phyloP scores from a whole-genome alignment of 2,797 vertebrate species.

The Botia kubotai region DNA sequence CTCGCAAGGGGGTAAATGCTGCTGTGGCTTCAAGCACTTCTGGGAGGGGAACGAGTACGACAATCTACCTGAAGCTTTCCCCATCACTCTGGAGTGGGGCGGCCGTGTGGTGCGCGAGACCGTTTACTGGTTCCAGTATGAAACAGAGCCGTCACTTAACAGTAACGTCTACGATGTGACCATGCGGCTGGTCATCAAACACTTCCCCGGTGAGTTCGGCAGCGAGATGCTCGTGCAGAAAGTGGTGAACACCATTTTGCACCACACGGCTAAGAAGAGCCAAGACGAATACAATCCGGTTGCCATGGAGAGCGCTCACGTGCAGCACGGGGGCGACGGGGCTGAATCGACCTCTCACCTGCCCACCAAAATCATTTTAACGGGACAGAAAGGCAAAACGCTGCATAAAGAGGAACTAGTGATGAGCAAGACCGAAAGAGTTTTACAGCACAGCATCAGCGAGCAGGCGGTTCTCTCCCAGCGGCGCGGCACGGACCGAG shows the following conservation, averaged over 20 bases:
- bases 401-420: constrained; percentile 97
- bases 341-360: constrained; percentile 79
- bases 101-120: constrained; percentile 94
- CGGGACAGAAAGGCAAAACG: constrained; percentile 94
- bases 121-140: constrained; percentile 98
- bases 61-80: constrained; percentile 96
- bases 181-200: constrained; percentile 96
- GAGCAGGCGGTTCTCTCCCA: constrained; percentile 89
- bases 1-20: constrained; percentile 93
- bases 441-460: constrained; percentile 91
- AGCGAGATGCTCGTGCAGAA: constrained; percentile 98
- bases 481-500: constrained; percentile 87
- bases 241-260: constrained; percentile 96
- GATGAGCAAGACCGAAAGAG: constrained; percentile 94
- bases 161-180: constrained; percentile 98
- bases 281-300: constrained; percentile 96
- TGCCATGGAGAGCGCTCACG: constrained; percentile 86
- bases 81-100: constrained; percentile 95
- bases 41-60: constrained; percentile 98
- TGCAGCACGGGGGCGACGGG: constrained; percentile 79
- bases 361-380: constrained; percentile 97
- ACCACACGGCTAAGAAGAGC: constrained; percentile 97
- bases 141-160: constrained; percentile 87
- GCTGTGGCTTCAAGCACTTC: constrained; percentile 97
- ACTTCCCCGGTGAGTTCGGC: constrained; percentile 97